A percentile compares a stretch with the other conserved stretches of the same genome.
phyloP scores from a whole-genome alignment of 1,140 invertebrate species.

The Frieseomelitta varia region DNA sequence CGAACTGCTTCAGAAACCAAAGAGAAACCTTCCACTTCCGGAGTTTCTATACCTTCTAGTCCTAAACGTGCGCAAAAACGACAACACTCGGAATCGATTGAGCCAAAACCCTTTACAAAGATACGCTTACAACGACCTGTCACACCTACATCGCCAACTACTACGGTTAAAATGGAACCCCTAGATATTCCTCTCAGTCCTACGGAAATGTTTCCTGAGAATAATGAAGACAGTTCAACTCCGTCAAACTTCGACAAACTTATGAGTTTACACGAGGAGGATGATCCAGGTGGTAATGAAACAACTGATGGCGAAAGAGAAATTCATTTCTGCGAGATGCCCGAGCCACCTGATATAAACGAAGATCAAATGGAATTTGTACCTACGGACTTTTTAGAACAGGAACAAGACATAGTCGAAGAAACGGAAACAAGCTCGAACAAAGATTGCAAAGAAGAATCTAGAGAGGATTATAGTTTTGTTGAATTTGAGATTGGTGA shows the following conservation, averaged over 20 bases:
- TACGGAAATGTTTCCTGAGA: constrained; percentile 72
- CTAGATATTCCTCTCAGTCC: constrained; percentile 78
- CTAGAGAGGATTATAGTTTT: constrained; percentile 49
- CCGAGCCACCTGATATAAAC: constrained; percentile 72
- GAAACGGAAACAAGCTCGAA: constrained; percentile 73
- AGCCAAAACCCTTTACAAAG: constrained; percentile 73
- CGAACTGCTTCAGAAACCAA: constrained; percentile 69
- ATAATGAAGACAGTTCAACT: constrained; percentile 68
- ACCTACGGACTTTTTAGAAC: constrained; percentile 80
- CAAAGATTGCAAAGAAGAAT: constrained; percentile 64
- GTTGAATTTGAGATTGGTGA: constrained; percentile 62
- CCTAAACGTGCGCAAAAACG: constrained; percentile 77
- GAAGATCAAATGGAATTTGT: constrained; percentile 81
- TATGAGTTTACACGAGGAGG: constrained; percentile 75
- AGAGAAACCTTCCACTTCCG: constrained; percentile 70
- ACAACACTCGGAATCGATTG: constrained; percentile 67
- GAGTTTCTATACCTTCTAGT: constrained; percentile 67
- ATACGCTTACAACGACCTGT: constrained; percentile 75
- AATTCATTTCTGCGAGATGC: constrained; percentile 70
- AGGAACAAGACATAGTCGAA: constrained; percentile 79
- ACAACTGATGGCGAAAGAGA: constrained; percentile 55
- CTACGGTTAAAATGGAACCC: constrained; percentile 76
- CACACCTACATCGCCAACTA: constrained; percentile 66
- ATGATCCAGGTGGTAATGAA: constrained; percentile 76
- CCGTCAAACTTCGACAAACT: constrained; percentile 71